Conservation (phyloP, 2,888 invertebrate genomes). For the Seira ritae region DNA sequence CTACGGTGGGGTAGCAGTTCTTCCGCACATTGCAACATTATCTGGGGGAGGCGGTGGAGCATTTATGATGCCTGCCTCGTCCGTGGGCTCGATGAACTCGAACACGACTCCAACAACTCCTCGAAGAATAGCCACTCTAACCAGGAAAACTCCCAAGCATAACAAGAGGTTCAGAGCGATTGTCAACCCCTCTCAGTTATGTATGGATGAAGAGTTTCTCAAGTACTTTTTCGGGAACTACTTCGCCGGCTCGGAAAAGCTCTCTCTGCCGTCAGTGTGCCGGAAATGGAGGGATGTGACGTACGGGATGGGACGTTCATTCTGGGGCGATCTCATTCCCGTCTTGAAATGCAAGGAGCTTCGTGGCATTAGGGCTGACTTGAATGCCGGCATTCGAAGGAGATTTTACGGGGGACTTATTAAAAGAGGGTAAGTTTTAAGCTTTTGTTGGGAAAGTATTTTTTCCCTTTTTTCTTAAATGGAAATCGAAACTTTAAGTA, state of each 20-base stretch:
- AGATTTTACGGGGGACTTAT: conserved; percentile 82
- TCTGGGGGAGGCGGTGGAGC: conserved; percentile 53
- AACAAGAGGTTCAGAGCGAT: conserved; percentile 59
- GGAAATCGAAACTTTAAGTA: not conserved
- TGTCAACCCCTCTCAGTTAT: conserved; percentile 73
- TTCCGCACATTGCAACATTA: conserved; percentile 64
- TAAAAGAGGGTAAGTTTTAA: conserved; percentile 70
- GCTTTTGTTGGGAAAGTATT: not conserved
- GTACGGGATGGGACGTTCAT: conserved; percentile 80
- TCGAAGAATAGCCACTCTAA: conserved; percentile 64
- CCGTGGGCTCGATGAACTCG: conserved; percentile 36
- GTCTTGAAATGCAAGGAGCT: conserved; percentile 91
- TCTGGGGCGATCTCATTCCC: conserved; percentile 90
- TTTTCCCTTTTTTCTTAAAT: not conserved
- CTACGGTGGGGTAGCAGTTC: conserved; percentile 67
- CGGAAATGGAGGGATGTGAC: conserved; percentile 82
- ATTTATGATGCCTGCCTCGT: conserved; percentile 40
- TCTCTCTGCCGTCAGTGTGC: conserved; percentile 85
- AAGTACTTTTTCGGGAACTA: conserved; percentile 87
- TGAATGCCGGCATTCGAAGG: conserved; percentile 78
- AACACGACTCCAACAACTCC: conserved; percentile 65
- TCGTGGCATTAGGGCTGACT: conserved; percentile 76
- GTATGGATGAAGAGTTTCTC: conserved; percentile 90
- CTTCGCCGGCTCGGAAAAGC: conserved; percentile 86
- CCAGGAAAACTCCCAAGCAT: conserved; percentile 62